A percentile compares a stretch with the other conserved stretches of the same genome.
These are phyloP conservation scores for Oscheius sp. DNA, from an alignment of 2,888 invertebrate species.

Conservation along the genomic window DNA sequence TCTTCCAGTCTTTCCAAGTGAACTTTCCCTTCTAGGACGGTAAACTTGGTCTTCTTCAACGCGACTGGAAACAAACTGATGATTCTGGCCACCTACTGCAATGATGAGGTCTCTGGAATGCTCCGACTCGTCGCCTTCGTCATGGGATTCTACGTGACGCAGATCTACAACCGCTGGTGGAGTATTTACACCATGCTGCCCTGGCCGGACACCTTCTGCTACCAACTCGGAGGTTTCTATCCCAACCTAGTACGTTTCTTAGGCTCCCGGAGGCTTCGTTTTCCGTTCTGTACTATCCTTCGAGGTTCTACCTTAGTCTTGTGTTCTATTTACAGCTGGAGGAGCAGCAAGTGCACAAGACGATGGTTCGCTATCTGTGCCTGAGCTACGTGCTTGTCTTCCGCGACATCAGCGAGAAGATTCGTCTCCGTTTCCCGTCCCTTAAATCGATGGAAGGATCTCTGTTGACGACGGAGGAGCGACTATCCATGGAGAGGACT, in stretches of 20 bases:
- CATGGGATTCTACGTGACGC: too few relatives aligned
- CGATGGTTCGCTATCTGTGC: conserved; percentile 75
- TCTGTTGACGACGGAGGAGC: background rate
- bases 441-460: conserved; percentile 73
- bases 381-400: conserved; percentile 74
- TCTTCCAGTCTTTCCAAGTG: too few relatives aligned
- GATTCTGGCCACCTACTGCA: too few relatives aligned
- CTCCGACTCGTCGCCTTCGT: too few relatives aligned
- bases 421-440: conserved; percentile 75
- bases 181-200: conserved; percentile 71
- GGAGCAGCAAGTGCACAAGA: conserved; percentile 66
- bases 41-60: too few relatives aligned
- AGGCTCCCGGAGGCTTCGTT: background rate
- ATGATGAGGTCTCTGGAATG: too few relatives aligned
- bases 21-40: too few relatives aligned
- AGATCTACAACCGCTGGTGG: conserved; percentile 66
- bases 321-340: conserved; percentile 52
- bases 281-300: background rate
- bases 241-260: background rate
- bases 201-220: conserved; percentile 71
- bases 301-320: background rate
- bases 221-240: conserved; percentile 43
- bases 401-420: conserved; percentile 74
- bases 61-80: too few relatives aligned
- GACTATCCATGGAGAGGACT: background rate